These are phyloP conservation scores for human DNA, from an alignment of 2,113 vertebrate genomes.

Conservation along the genomic window DNA sequence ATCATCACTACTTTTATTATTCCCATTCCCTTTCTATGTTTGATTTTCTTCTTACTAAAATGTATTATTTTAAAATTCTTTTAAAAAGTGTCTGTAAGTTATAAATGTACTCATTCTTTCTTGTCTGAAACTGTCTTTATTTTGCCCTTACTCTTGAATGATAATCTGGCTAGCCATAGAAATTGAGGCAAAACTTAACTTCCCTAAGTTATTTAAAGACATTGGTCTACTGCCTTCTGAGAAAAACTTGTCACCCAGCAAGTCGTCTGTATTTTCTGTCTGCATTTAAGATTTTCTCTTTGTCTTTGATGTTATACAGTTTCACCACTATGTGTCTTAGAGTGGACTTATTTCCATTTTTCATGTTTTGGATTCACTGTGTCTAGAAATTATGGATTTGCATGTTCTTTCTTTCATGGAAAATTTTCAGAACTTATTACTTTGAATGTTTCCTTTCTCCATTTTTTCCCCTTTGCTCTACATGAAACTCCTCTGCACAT, in stretches of 20 bases:
- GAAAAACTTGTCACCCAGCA: background rate
- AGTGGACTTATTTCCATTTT: background rate
- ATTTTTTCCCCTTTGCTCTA: background rate
- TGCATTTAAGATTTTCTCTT: background rate
- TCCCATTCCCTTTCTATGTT: background rate
- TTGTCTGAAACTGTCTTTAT: background rate
- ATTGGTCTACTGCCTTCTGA: background rate
- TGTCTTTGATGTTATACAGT: background rate
- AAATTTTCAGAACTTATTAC: background rate
- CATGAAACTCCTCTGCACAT: background rate
- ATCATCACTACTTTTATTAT: background rate
- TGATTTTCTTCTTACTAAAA: constrained; percentile 19
- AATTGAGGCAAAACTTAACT: background rate
- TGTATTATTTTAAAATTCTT: background rate
- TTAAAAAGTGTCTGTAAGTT: background rate
- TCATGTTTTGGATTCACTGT: background rate
- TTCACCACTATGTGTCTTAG: background rate
- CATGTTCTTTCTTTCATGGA: background rate
- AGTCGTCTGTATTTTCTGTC: background rate
- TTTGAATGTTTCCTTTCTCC: background rate
- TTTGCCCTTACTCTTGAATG: background rate
- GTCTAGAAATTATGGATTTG: background rate
- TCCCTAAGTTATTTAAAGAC: background rate
- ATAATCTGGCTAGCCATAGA: background rate
- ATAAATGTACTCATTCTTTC: background rate